phyloP scores from a whole-genome alignment of 1,140 invertebrate genomes.

The Nephila pilipes region DNA sequence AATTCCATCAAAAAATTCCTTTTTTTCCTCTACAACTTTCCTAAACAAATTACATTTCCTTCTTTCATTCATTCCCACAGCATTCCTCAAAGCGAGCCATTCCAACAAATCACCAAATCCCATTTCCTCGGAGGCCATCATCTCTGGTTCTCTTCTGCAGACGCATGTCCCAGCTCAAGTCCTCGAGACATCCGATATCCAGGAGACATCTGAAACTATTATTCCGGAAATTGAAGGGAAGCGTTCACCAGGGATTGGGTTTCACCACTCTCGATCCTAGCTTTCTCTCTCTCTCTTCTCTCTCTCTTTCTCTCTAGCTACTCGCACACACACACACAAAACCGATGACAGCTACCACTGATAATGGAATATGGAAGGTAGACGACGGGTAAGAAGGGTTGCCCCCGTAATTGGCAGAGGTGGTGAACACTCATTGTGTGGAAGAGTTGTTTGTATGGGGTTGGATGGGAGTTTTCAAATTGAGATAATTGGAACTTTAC shows the following conservation, averaged over 20 bases:
- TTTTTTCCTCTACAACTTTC: too few species aligned
- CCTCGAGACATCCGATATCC: conserved; percentile 69
- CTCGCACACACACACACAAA: conserved; percentile 55
- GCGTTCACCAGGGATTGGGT: conserved; percentile 58
- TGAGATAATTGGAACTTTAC: background rate
- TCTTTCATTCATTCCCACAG: too few species aligned
- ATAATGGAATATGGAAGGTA: conserved; percentile 65
- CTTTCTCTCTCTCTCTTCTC: background rate
- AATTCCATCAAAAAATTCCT: too few species aligned
- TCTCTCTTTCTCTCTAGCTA: background rate
- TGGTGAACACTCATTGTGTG: background rate
- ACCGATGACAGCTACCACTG: conserved; percentile 30
- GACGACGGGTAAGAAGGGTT: conserved; percentile 67
- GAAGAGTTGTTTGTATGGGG: background rate
- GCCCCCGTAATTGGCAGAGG: conserved; percentile 39
- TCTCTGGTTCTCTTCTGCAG: conserved; percentile 57
- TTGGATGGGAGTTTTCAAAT: background rate
- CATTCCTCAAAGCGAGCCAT: too few species aligned
- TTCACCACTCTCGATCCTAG: conserved; percentile 46
- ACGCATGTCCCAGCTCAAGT: background rate
- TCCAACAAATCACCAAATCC: conserved; percentile 1
- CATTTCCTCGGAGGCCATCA: conserved; percentile 24
- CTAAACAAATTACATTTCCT: too few species aligned
- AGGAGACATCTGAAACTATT: conserved; percentile 75
- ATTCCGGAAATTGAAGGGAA: conserved; percentile 77